These are phyloP conservation scores for Galleria mellonella DNA, from an alignment of 1,140 invertebrate genomes.

Conservation along the genomic window DNA sequence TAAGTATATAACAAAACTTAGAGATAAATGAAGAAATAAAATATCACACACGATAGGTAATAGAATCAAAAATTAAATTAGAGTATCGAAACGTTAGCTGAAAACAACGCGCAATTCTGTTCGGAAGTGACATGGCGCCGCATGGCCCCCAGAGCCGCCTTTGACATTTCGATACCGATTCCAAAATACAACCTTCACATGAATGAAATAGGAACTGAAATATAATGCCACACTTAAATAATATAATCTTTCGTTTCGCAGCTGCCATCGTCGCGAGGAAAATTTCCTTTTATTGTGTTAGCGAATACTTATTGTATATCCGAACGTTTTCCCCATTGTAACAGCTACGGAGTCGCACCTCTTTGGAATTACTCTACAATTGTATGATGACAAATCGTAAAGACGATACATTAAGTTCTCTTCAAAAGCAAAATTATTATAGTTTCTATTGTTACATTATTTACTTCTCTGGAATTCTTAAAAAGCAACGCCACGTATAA, in stretches of 20 bases:
- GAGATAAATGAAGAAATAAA: no score
- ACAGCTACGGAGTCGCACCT: constrained; percentile 28
- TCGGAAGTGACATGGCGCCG: constrained; percentile 29
- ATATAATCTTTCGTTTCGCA: constrained; percentile 41
- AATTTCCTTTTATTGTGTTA: constrained; percentile 65
- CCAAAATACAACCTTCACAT: constrained; percentile 16
- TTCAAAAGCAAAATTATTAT: constrained; percentile 21
- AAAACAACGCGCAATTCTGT: constrained; percentile 21
- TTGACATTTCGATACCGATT: constrained; percentile 19
- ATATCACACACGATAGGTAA: no score
- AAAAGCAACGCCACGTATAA: no score
- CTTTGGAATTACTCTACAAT: constrained; percentile 44
- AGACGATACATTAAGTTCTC: constrained; percentile 39
- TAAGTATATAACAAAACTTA: no score
- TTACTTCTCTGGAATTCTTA: neutral
- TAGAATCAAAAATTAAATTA: neutral
- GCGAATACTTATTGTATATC: constrained; percentile 59
- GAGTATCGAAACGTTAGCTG: constrained; percentile 17
- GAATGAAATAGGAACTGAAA: constrained; percentile 28
- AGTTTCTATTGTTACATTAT: constrained; percentile 20
- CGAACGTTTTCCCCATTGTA: constrained; percentile 51
- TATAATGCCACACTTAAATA: constrained; percentile 16
- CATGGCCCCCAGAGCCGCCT: constrained; percentile 16
- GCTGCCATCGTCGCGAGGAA: constrained; percentile 36
- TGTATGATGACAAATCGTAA: constrained; percentile 51